Base-by-base conservation (phyloP, 2,113 vertebrate species). In the Prunella fulvescens region DNA sequence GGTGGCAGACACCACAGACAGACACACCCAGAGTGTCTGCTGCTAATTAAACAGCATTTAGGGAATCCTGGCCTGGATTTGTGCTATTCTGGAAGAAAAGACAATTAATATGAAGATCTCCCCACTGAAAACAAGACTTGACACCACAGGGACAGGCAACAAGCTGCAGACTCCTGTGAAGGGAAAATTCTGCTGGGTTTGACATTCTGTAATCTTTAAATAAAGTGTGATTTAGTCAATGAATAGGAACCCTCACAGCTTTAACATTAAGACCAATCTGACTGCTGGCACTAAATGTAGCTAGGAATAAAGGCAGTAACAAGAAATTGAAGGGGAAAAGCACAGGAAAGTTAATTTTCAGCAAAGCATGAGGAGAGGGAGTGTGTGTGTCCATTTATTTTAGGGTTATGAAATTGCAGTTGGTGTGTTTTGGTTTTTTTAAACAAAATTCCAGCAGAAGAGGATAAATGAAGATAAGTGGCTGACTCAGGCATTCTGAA, bases 401-500 rank as follows among this genome's bases (percentile, higher is more conserved):
- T 57, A 81, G 61, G 84, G 61, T 82, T 91, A 61, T 88, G 62
- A 92, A 90, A 91, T 70, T 77, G 84, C 39, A 65, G 39, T 65
- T 51, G 13, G 5, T 62, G 93, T 80, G 78, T 9, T 1, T 6
- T 37, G 11, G 47, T 39, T 18, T 16, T 66, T 88, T 57, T 80
- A 19, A 37, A 45, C 64, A 83, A 66, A 64, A 73, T 88, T 86
- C 71, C 85, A 91, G 74, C 58, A 85, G 50, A 94, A 94, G 74
- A 65, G 58, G 47, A 88, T 86, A 95, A 95, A 95, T 85, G 74
- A 91, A 95, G 94, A 80, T 70, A 95, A 97, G 84, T 93, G 90
- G 90, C 93, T 96, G 92, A 95, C 42, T 95, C 95, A 88, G 82
- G 74, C 74, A 24, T 88, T 94, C 74, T 72, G 90, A 97, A 95